These are phyloP conservation scores for Dolichopus griseipennis DNA, from an alignment of 2,888 invertebrate genomes.

Conservation along the genomic window DNA sequence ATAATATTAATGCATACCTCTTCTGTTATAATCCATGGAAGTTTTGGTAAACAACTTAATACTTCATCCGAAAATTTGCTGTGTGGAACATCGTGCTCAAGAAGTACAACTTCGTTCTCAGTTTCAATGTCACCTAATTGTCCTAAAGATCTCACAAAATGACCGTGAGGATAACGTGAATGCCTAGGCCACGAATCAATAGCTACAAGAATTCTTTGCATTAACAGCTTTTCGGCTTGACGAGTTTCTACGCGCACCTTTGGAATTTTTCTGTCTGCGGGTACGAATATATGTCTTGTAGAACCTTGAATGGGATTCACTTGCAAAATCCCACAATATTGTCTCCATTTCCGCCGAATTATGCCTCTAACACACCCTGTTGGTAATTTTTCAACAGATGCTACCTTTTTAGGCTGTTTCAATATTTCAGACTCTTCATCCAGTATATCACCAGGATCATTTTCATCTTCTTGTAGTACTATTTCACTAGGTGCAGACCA, in stretches of 20 bases:
- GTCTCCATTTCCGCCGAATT: slow-evolving; percentile 91
- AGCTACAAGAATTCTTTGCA: slow-evolving; percentile 86
- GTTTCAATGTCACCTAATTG: slow-evolving; percentile 87
- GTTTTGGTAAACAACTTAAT: slow-evolving; percentile 76
- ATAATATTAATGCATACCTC: slow-evolving; percentile 48
- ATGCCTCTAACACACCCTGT: slow-evolving; percentile 88
- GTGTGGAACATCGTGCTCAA: slow-evolving; percentile 97
- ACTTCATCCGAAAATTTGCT: slow-evolving; percentile 92
- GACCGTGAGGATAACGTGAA: slow-evolving; percentile 89
- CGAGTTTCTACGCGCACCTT: slow-evolving; percentile 92
- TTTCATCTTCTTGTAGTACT: slow-evolving; percentile 64
- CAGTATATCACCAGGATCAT: slow-evolving; percentile 57
- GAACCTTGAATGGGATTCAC: slow-evolving; percentile 62
- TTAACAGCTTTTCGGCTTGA: slow-evolving; percentile 69
- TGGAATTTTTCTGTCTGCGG: slow-evolving; percentile 89
- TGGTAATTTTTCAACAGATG: slow-evolving; percentile 46
- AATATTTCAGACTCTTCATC: slow-evolving; percentile 49
- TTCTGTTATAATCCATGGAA: slow-evolving; percentile 82
- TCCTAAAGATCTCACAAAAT: slow-evolving; percentile 90
- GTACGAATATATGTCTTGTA: slow-evolving; percentile 79
- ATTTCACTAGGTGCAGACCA: slow-evolving; percentile 89
- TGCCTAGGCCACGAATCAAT: slow-evolving; percentile 94
- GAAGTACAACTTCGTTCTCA: slow-evolving; percentile 90
- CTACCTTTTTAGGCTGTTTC: slow-evolving; percentile 31
- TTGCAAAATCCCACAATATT: slow-evolving; percentile 93